These are phyloP conservation scores for Otis tarda DNA, from an alignment of 2,113 vertebrate genomes.

Conservation along the genomic window DNA sequence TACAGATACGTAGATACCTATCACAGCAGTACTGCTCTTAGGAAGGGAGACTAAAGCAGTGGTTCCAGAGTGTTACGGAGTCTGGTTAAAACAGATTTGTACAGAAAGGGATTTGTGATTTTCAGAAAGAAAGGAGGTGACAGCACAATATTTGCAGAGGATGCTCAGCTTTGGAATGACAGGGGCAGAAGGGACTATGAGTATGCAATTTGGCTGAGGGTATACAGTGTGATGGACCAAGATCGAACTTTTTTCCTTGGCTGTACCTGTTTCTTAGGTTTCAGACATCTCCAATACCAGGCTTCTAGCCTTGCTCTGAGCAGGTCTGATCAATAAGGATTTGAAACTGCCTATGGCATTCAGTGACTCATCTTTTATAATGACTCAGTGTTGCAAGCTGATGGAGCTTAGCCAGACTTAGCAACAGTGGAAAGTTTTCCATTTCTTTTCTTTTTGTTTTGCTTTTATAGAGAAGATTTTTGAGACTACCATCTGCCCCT, in stretches of 20 bases:
- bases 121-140: background rate
- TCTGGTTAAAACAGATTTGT: background rate
- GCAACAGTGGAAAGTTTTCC: background rate
- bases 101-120: background rate
- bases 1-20: background rate
- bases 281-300: background rate
- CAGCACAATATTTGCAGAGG: background rate
- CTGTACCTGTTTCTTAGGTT: background rate
- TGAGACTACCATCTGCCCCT: background rate
- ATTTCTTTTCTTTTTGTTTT: too few relatives aligned
- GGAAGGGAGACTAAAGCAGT: background rate
- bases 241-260: background rate
- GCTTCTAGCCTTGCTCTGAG: background rate
- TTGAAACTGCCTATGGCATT: background rate
- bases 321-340: background rate
- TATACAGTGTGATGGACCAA: background rate
- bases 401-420: background rate
- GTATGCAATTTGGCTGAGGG: background rate
- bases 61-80: background rate
- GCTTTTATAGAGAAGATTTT: background rate
- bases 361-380: conserved; percentile 7
- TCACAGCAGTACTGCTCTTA: background rate
- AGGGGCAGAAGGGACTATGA: background rate
- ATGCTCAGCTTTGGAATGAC: background rate
- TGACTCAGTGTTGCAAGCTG: conserved; percentile 1